Base-by-base conservation (phyloP, 2,113 vertebrate genomes). In the Ptilonorhynchus violaceus region DNA sequence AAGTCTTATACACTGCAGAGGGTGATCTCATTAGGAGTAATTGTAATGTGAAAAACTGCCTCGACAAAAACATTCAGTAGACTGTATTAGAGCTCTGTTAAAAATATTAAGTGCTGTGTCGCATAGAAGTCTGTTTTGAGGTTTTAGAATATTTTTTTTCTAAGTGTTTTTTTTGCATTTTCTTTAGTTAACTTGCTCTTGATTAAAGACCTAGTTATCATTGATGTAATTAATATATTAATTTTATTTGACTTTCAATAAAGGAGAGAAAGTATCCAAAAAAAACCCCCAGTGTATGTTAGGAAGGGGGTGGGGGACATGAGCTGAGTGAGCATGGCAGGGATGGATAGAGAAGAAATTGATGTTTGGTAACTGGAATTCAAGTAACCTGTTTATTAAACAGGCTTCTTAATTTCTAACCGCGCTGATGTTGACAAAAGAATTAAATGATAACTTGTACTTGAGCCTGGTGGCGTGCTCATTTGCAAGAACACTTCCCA, bases 401-500 rank as follows among this genome's bases (percentile, higher is more conserved):
- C 88, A 96, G 95, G 81, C 96, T 95, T 98, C 97, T 98, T 98
- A 97, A 98, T 98, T 99, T 98, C 98, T 98, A 96, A 96, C 95
- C 0, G 4, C 7, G 47, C 88, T 94, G 94, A 96, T 98, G 95
- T 98, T 98, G 98, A 98, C 96, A 97, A 97, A 98, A 96, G 98
- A 97, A 98, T 99, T 98, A 98, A 98, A 98, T 97, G 97, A 97
- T 98, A 98, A 97, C 97, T 98, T 97, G 93, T 95, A 88, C 96
- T 98, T 83, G 95, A 98, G 93, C 95, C 88, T 95, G 96, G 95
- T 90, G 94, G 77, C 14, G 3, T 96, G 96, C 96, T 98, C 96
- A 93, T 98, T 97, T 96, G 97, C 93, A 97, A 97, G 96, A 97
- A 91, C 93, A 85, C 94, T 98, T 98, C 87, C 92, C 82, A 63